phyloP scores from a whole-genome alignment of 2,113 vertebrate species.

The Cinclus mexicanus region DNA sequence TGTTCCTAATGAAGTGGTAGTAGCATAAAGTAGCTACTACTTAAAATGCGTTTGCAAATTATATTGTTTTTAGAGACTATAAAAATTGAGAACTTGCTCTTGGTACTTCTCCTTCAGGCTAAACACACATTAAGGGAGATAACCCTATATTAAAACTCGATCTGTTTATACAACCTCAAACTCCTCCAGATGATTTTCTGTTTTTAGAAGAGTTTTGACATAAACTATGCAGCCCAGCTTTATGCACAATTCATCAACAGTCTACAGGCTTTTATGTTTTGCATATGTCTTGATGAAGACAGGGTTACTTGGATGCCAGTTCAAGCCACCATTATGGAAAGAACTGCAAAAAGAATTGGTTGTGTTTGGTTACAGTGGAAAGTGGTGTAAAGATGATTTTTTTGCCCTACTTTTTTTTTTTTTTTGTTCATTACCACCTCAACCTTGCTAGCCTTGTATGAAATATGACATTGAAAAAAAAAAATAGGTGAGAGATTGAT shows the following conservation, averaged over 20 bases:
- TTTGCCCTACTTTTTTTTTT: too few species aligned
- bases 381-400: not conserved
- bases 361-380: not conserved
- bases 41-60: not conserved
- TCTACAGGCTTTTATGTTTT: not conserved
- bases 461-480: not conserved
- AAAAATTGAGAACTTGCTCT: not conserved
- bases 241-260: accelerated
- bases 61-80: not conserved
- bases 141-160: not conserved
- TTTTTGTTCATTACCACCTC: not conserved
- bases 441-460: not conserved
- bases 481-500: not conserved
- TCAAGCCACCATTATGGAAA: not conserved
- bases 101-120: not conserved
- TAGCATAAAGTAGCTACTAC: not conserved
- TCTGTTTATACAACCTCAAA: not conserved
- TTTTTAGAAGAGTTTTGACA: not conserved
- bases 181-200: not conserved
- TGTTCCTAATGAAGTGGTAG: not conserved
- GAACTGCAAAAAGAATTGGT: not conserved
- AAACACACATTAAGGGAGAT: not conserved
- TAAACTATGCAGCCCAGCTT: not conserved
- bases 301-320: not conserved
- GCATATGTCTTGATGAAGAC: not conserved